Evolutionary conservation across 2,797 vertebrate genomes (phyloP), one percentile per base, ranked within the genome.

Genomic region (Denticeps clupeoides): DNA sequence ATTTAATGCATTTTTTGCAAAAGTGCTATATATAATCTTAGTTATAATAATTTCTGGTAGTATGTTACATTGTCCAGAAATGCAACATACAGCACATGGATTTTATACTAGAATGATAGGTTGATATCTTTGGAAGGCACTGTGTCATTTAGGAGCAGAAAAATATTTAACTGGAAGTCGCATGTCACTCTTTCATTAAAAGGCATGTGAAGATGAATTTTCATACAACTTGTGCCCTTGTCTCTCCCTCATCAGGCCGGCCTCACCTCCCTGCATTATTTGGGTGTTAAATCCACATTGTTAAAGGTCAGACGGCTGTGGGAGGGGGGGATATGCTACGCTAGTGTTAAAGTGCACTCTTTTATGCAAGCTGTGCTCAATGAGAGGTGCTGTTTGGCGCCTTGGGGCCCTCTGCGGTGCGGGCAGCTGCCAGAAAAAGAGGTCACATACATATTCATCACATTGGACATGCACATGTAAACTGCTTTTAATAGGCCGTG

Each of bases 391-490:
- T 86, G 86, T 51, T 87, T 86, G 78, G 80, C 83, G 86, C 89
- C 87, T 75, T 69, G 69, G 84, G 88, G 79, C 82, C 74, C 68
- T 53, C 53, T 69, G 72, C 71, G 70, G 71, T 88, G 78, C 85
- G 86, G 87, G 72, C 86, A 84, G 87, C 85, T 82, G 75, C 82
- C 85, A 82, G 82, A 77, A 86, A 90, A 96, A 83, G 89, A 90
- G 93, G 91, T 93, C 90, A 94, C 90, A 95, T 97, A 82, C 89
- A 96, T 97, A 97, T 97, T 95, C 91, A 98, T 94, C 79, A 86
- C 80, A 87, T 94, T 85, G 82, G 87, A 91, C 88, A 87, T 88
- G 89, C 88, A 88, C 89, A 90, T 89, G 89, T 91, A 91, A 90
- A 89, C 85, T 80, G 77, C 82, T 86, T 89, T 89, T 93, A 98